Evolutionary conservation across 2,888 invertebrate genomes (phyloP).

Genomic region (Dichetophora obliterata): DNA sequence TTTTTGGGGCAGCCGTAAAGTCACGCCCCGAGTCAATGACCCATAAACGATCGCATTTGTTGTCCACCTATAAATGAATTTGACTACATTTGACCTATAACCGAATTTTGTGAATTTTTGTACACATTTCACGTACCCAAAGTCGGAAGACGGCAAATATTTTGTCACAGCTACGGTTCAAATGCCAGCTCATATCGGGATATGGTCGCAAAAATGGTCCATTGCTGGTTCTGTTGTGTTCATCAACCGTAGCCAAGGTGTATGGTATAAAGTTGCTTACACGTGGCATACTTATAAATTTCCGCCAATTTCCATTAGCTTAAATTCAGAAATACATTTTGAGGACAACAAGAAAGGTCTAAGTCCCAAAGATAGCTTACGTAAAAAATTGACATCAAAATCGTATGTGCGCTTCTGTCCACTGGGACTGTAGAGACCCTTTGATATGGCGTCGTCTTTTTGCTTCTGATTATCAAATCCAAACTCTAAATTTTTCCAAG

Average conservation of each 20-base stretch:
- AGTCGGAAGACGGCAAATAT: conserved; percentile 58
- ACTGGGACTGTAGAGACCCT: conserved; percentile 73
- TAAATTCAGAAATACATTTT: neutral
- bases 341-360: neutral
- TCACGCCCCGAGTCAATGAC: conserved; percentile 3
- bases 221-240: conserved; percentile 50
- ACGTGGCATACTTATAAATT: conserved; percentile 57
- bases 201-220: conserved; percentile 55
- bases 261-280: conserved; percentile 56
- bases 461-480: neutral
- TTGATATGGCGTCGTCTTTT: conserved; percentile 63
- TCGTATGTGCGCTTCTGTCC: conserved; percentile 73
- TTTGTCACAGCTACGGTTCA: conserved; percentile 57
- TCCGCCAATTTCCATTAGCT: conserved; percentile 17
- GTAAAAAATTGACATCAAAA: conserved; percentile 56
- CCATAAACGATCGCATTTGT: conserved; percentile 73
- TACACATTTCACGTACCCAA: conserved; percentile 12
- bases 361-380: conserved; percentile 43
- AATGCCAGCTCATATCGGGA: conserved; percentile 59
- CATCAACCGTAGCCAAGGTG: conserved; percentile 57
- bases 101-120: neutral
- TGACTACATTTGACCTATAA: conserved; percentile 32
- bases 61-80: conserved; percentile 76
- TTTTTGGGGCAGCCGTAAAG: neutral
- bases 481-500: conserved; percentile 30